These are phyloP conservation scores for Blastobasis lacticolella DNA, from an alignment of 2,888 invertebrate genomes.

Conservation along the genomic window DNA sequence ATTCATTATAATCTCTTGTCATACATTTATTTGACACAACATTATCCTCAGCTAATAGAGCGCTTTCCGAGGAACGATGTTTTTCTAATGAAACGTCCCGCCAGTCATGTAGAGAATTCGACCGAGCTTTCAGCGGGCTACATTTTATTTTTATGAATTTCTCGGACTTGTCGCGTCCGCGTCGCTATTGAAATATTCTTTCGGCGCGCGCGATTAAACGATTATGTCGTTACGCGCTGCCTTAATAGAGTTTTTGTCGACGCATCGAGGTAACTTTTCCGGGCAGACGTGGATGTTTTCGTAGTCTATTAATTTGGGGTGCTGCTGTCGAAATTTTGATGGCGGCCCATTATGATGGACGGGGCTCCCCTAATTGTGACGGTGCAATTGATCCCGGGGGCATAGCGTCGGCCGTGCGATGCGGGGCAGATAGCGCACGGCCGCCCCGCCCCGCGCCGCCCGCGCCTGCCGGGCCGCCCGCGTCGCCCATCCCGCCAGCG, in stretches of 20 bases:
- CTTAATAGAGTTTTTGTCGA: not conserved
- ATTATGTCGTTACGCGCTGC: slow-evolving; percentile 2
- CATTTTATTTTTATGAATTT: slow-evolving; percentile 9
- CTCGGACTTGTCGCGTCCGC: slow-evolving; percentile 4
- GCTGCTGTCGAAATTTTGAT: slow-evolving; percentile 5
- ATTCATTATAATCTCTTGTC: too few relatives aligned
- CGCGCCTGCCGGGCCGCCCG: not conserved
- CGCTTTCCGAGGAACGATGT: slow-evolving; percentile 18
- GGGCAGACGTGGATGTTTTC: not conserved
- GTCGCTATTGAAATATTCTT: slow-evolving; percentile 12
- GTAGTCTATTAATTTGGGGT: not conserved
- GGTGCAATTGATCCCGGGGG: slow-evolving; percentile 13
- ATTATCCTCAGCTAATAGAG: slow-evolving; percentile 13
- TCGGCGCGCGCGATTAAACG: slow-evolving; percentile 13
- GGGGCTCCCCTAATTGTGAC: slow-evolving; percentile 23
- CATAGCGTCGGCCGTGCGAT: too few relatives aligned
- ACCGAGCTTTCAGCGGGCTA: slow-evolving; percentile 13
- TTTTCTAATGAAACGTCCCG: slow-evolving; percentile 22
- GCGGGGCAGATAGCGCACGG: too few relatives aligned
- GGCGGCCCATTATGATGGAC: slow-evolving; percentile 7
- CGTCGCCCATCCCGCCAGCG: not conserved
- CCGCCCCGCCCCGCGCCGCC: not conserved
- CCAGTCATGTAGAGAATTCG: slow-evolving; percentile 16
- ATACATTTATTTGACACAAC: slow-evolving; percentile 7
- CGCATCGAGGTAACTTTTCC: not conserved